Evolutionary conservation across 2,888 invertebrate species (phyloP).

Genomic region (Hermodice carunculata): DNA sequence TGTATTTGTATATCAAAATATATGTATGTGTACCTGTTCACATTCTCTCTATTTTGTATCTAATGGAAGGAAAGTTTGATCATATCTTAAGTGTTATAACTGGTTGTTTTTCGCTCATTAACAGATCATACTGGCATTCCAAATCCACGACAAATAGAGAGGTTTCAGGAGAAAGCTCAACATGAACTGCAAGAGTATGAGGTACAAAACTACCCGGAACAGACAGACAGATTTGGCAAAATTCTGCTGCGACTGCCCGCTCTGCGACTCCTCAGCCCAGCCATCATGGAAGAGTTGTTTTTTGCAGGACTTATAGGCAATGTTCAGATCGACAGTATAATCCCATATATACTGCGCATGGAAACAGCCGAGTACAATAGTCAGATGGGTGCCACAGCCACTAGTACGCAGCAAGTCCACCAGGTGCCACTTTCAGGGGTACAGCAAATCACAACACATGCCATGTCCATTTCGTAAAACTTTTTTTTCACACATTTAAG

Average conservation of each 20-base stretch:
- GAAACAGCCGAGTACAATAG: conserved; percentile 67
- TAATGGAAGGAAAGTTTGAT: too few relatives aligned
- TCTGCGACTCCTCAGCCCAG: conserved; percentile 74
- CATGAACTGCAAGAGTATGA: conserved; percentile 73
- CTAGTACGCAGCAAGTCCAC: too few relatives aligned
- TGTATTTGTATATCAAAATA: too few relatives aligned
- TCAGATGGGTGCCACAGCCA: conserved; percentile 22
- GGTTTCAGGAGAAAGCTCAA: conserved; percentile 76
- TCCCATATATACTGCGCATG: conserved; percentile 88
- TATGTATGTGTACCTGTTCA: too few relatives aligned
- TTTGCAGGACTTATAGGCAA: conserved; percentile 93
- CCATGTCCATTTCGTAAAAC: too few relatives aligned
- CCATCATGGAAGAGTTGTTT: conserved; percentile 94
- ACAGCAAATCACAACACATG: too few relatives aligned
- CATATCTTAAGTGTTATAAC: too few relatives aligned
- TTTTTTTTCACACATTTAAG: too few relatives aligned
- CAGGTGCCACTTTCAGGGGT: too few relatives aligned
- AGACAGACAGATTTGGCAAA: conserved; percentile 94
- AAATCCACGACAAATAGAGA: conserved; percentile 73
- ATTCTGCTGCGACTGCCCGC: conserved; percentile 75
- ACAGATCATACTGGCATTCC: conserved; percentile 73
- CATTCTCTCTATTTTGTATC: too few relatives aligned
- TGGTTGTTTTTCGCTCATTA: too few relatives aligned
- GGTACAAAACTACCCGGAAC: conserved; percentile 62
- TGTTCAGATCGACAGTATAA: conserved; percentile 94